Percentiles rank a stretch among this genome's conserved stretches.
Conservation (phyloP, 92 coral and sea anemone genomes). For the Heliopora coerulea region DNA sequence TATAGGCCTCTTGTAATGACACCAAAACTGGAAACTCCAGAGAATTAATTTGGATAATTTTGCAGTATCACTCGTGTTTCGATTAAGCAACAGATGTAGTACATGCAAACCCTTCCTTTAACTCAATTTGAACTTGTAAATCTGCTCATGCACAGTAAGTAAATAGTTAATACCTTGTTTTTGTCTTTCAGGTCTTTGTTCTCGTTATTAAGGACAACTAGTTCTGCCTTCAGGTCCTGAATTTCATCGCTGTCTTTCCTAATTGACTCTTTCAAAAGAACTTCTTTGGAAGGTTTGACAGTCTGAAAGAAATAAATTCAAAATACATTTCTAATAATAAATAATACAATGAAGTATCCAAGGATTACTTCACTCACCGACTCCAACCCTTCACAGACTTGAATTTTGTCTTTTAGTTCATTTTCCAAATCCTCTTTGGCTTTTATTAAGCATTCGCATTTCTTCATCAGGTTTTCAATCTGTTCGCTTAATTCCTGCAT, state of each 20-base stretch:
- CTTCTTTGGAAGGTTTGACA: not conserved
- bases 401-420: constrained; percentile 70
- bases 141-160: too few species aligned
- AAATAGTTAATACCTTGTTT: constrained; percentile 49
- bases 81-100: too few species aligned
- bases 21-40: too few species aligned
- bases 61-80: too few species aligned
- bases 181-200: constrained; percentile 54
- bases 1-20: too few species aligned
- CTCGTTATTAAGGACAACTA: constrained; percentile 59
- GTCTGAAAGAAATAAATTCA: not conserved
- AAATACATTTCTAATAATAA: too few species aligned
- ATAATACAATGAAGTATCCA: too few species aligned
- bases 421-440: constrained; percentile 74
- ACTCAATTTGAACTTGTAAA: too few species aligned
- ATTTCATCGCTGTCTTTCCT: constrained; percentile 38
- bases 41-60: too few species aligned
- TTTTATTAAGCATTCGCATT: constrained; percentile 49
- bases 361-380: constrained; percentile 57
- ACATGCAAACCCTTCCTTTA: too few species aligned
- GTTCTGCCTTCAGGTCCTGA: constrained; percentile 61
- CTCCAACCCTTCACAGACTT: constrained; percentile 70
- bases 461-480: constrained; percentile 66
- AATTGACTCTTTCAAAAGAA: constrained; percentile 19
- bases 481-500: constrained; percentile 61